phyloP scores from a whole-genome alignment of 2,797 vertebrate genomes.

The Epinephelus coioides region DNA sequence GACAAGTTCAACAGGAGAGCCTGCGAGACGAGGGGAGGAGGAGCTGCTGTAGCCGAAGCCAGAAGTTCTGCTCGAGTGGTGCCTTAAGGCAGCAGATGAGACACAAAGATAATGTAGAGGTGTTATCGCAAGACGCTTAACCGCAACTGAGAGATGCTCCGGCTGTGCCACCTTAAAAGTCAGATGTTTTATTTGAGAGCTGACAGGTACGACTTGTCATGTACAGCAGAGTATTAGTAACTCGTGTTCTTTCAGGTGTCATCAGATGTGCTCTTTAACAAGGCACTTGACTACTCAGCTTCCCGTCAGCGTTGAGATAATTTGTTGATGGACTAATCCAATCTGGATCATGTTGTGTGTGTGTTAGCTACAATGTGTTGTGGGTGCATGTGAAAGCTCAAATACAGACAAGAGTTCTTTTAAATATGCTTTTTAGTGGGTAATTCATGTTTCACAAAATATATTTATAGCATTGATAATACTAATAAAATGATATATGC shows the following conservation, averaged over 20 bases:
- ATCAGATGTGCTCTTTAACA: slow-evolving; percentile 42
- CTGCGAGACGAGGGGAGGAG: slow-evolving; percentile 66
- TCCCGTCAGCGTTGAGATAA: slow-evolving; percentile 28
- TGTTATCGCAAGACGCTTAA: slow-evolving; percentile 56
- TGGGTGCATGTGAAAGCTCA: not conserved
- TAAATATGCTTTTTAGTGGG: not conserved
- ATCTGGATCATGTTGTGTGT: slow-evolving; percentile 25
- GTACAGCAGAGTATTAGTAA: slow-evolving; percentile 31
- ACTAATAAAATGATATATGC: not conserved
- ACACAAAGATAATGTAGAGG: slow-evolving; percentile 52
- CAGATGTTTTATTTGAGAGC: slow-evolving; percentile 41
- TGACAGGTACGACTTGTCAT: slow-evolving; percentile 44
- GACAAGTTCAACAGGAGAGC: slow-evolving; percentile 71
- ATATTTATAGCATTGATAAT: no score
- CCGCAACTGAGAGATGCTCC: slow-evolving; percentile 34
- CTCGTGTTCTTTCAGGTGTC: slow-evolving; percentile 45
- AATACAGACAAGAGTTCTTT: slow-evolving; percentile 4
- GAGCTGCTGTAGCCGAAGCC: slow-evolving; percentile 49
- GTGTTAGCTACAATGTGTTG: not conserved
- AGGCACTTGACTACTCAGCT: slow-evolving; percentile 31
- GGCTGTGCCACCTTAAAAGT: slow-evolving; percentile 46
- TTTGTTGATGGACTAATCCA: slow-evolving; percentile 48
- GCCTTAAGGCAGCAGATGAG: slow-evolving; percentile 73
- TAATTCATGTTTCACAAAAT: not conserved
- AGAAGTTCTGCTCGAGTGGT: slow-evolving; percentile 54